Conservation (phyloP, 2,888 invertebrate species). For the Brachycybe producta region DNA sequence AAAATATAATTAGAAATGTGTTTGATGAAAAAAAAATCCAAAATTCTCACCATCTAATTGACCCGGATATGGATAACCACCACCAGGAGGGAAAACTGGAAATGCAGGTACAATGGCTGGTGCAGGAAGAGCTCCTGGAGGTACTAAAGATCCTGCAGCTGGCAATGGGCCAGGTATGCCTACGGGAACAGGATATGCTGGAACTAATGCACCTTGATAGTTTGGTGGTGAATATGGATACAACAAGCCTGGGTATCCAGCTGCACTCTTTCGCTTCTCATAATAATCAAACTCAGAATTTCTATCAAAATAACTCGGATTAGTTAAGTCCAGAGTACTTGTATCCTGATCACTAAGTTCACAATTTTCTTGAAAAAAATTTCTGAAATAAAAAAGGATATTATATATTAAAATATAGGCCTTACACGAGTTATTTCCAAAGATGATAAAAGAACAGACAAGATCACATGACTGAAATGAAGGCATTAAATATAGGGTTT, state of each 20-base stretch:
- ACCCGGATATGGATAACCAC: conserved; percentile 17
- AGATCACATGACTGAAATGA: conserved; percentile 12
- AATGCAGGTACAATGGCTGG: conserved; percentile 1
- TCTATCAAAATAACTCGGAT: conserved; percentile 70
- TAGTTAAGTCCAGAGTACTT: conserved; percentile 61
- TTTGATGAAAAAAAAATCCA: too few relatives aligned
- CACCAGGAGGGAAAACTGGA: background rate
- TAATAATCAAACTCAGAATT: conserved; percentile 51
- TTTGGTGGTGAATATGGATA: conserved; percentile 7
- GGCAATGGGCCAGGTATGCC: background rate
- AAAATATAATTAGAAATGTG: too few relatives aligned
- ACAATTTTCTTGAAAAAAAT: conserved; percentile 53
- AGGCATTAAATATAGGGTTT: too few relatives aligned
- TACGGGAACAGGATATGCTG: conserved; percentile 11
- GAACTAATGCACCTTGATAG: conserved; percentile 7
- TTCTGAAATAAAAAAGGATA: conserved; percentile 18
- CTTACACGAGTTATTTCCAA: background rate
- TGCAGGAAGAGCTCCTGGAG: conserved; percentile 8
- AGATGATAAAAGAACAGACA: background rate
- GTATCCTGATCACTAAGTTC: conserved; percentile 79
- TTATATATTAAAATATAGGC: conserved; percentile 3
- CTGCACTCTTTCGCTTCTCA: conserved; percentile 55
- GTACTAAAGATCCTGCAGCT: background rate
- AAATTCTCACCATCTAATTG: conserved; percentile 21
- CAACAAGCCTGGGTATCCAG: conserved; percentile 7